A percentile compares a stretch with the other conserved stretches of the same genome.
These are phyloP conservation scores for Brachyalestes nurse DNA, from an alignment of 2,797 vertebrate genomes.

Conservation along the genomic window DNA sequence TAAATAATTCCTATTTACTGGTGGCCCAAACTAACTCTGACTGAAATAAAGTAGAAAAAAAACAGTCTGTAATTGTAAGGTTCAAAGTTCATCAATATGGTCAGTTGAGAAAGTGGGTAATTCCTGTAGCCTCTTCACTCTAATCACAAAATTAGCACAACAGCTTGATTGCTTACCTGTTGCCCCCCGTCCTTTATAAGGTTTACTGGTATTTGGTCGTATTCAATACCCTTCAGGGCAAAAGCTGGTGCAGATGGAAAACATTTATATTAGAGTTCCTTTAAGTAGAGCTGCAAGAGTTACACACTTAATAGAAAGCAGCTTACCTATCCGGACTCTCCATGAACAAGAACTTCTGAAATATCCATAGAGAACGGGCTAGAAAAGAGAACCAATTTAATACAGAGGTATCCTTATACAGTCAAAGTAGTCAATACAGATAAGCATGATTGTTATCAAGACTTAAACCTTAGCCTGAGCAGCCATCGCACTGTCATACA, in stretches of 20 bases:
- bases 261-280: not conserved
- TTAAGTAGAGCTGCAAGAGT: no score
- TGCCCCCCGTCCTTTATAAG: slow-evolving; percentile 91
- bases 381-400: slow-evolving; percentile 49
- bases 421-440: not conserved
- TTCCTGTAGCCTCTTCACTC: no score
- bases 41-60: no score
- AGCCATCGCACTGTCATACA: slow-evolving; percentile 68
- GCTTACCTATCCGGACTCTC: slow-evolving; percentile 96
- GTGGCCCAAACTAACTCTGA: no score
- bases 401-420: not conserved
- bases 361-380: slow-evolving; percentile 94
- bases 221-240: slow-evolving; percentile 90
- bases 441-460: not conserved
- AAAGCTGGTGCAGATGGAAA: slow-evolving; percentile 79
- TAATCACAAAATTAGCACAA: not conserved
- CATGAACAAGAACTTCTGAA: slow-evolving; percentile 98
- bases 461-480: slow-evolving; percentile 74
- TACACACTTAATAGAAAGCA: not conserved
- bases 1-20: no score
- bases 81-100: no score
- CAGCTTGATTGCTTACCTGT: slow-evolving; percentile 81
- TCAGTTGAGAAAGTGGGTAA: no score
- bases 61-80: no score
- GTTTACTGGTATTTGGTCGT: slow-evolving; percentile 85